Percentiles rank a stretch among this genome's conserved stretches.
These are phyloP conservation scores for Callimorpha dominula DNA, from an alignment of 2,888 invertebrate genomes.

Conservation along the genomic window DNA sequence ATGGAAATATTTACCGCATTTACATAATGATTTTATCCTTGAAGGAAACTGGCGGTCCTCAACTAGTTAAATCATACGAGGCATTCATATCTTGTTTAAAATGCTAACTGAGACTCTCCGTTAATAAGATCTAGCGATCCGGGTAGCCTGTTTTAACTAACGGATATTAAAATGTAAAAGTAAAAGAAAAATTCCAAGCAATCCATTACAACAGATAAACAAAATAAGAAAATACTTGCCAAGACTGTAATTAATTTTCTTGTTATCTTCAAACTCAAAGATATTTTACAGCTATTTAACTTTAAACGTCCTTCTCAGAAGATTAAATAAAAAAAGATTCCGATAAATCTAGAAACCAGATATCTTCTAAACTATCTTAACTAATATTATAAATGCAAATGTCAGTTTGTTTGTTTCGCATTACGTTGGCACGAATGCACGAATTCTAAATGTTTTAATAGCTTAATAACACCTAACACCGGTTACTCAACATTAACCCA, in stretches of 20 bases:
- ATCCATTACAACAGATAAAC: constrained; percentile 34
- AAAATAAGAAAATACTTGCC: constrained; percentile 34
- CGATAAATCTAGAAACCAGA: neutral
- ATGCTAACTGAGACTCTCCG: neutral
- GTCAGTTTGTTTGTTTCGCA: too few species aligned
- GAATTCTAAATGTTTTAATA: too few species aligned
- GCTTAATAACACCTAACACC: too few species aligned
- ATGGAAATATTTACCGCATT: neutral
- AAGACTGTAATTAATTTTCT: constrained; percentile 43
- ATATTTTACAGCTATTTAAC: constrained; percentile 46
- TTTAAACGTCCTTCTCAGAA: constrained; percentile 42
- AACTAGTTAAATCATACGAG: neutral
- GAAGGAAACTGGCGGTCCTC: neutral
- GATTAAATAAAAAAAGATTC: constrained; percentile 35
- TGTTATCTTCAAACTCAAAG: constrained; percentile 44
- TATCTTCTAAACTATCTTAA: neutral
- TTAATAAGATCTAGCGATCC: neutral
- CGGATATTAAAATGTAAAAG: neutral
- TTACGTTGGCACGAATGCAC: too few species aligned
- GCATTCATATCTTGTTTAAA: neutral
- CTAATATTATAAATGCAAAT: too few species aligned
- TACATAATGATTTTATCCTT: neutral
- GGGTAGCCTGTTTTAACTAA: neutral
- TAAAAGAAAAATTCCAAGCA: constrained; percentile 6
- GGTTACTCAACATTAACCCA: too few species aligned